Evolutionary conservation across 2,888 invertebrate species (phyloP).

Genomic region (Melanotus villosus): DNA sequence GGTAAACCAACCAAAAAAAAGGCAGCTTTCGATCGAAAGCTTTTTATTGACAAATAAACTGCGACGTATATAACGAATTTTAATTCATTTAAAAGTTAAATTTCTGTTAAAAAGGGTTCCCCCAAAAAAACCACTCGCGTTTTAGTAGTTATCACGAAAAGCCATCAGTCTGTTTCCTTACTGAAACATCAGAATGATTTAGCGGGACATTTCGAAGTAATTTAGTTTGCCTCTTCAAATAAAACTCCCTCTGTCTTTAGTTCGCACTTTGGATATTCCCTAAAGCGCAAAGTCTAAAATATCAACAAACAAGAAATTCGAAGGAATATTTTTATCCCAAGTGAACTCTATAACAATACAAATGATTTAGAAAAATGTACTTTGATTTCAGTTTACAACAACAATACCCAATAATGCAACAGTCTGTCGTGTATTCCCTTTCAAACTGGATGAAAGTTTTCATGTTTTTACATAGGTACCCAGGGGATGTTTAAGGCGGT

Average conservation of each 20-base stretch:
- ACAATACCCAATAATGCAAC: neutral
- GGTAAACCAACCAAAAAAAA: no score
- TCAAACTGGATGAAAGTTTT: conserved; percentile 13
- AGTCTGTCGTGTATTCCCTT: neutral
- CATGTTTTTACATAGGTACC: neutral
- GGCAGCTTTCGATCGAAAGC: no score
- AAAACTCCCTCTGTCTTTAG: neutral
- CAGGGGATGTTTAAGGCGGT: conserved; percentile 4
- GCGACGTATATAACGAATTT: neutral
- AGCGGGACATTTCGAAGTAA: neutral
- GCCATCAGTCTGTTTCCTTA: neutral
- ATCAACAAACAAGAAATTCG: no score
- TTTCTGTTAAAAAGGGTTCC: neutral
- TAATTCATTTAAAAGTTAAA: conserved; percentile 19
- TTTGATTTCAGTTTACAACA: neutral
- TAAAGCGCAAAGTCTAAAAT: no score
- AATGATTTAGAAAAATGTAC: neutral
- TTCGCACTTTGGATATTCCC: no score
- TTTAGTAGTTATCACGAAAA: conserved; percentile 7
- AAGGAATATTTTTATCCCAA: no score
- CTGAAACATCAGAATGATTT: neutral
- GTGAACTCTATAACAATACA: neutral
- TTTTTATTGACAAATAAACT: no score
- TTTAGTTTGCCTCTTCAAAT: neutral
- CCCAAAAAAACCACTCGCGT: neutral